A percentile compares a stretch with the other conserved stretches of the same genome.
Evolutionary conservation across 2,888 invertebrate genomes (phyloP).

Genomic region (Peribatodes rhomboidaria): DNA sequence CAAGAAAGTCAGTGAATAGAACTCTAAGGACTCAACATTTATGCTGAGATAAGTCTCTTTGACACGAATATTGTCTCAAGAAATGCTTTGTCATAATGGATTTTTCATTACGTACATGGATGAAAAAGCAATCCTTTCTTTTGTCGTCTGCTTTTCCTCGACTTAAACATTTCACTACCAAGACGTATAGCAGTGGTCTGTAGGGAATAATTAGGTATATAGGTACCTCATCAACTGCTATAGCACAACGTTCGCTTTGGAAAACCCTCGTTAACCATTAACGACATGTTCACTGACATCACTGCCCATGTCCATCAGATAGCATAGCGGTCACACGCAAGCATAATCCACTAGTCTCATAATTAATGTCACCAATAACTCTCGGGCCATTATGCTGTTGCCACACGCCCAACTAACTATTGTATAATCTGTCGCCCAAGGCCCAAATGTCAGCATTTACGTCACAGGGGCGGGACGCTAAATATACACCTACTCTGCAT

Average conservation of each 20-base stretch:
- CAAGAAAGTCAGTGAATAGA: not conserved
- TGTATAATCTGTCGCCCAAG: conserved; percentile 46
- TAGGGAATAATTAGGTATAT: no score
- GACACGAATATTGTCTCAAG: no score
- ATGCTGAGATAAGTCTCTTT: no score
- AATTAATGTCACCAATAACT: conserved; percentile 36
- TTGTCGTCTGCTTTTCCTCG: no score
- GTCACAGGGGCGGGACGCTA: conserved; percentile 77
- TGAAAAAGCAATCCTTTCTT: no score
- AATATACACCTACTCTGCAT: conserved; percentile 57
- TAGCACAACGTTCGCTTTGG: no score
- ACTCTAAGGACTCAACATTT: no score
- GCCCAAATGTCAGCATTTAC: conserved; percentile 83
- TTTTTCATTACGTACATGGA: no score
- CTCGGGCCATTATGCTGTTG: conserved; percentile 32
- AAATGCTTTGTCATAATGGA: no score
- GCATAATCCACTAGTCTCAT: conserved; percentile 18
- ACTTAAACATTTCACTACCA: no score
- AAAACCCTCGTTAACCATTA: not conserved
- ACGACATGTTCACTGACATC: not conserved
- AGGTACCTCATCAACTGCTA: no score
- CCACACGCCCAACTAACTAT: conserved; percentile 29
- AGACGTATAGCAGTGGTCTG: no score
- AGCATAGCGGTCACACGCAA: conserved; percentile 6
- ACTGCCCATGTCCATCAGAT: conserved; percentile 13